Evolutionary conservation across 2,113 vertebrate species (phyloP).

Genomic region (Tragelaphus buxtoni): DNA sequence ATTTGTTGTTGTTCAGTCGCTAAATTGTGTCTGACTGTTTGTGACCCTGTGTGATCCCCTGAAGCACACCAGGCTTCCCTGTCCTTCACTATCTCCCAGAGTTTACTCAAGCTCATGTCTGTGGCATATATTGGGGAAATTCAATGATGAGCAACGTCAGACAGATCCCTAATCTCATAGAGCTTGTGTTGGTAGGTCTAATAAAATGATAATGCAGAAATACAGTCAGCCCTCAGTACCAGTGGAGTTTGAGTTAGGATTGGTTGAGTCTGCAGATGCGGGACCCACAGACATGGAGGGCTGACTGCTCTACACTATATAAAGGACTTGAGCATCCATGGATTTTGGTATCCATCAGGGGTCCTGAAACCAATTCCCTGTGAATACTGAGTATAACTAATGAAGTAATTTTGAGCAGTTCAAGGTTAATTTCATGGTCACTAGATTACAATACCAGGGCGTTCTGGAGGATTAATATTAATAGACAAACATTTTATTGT

Average conservation of each 20-base stretch:
- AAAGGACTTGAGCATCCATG: background rate
- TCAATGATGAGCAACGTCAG: background rate
- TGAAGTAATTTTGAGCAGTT: background rate
- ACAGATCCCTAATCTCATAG: background rate
- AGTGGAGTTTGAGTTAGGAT: background rate
- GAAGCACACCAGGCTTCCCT: background rate
- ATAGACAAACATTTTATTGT: background rate
- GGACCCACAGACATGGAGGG: background rate
- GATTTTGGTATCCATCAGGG: background rate
- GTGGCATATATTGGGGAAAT: background rate
- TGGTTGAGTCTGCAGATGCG: background rate
- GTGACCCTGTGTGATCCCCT: background rate
- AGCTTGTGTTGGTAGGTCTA: background rate
- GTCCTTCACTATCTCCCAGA: background rate
- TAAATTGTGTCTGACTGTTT: background rate
- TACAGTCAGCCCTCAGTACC: background rate
- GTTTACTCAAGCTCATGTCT: background rate
- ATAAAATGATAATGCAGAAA: background rate
- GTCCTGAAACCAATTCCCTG: background rate
- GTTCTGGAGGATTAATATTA: background rate
- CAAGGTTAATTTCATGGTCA: background rate
- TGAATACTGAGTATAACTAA: background rate
- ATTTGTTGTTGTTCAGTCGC: background rate
- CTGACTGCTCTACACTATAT: background rate
- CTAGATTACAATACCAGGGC: background rate